A percentile compares a stretch with the other conserved stretches of the same genome.
These are phyloP conservation scores for Orgyia antiqua DNA, from an alignment of 2,888 invertebrate species.

Conservation along the genomic window DNA sequence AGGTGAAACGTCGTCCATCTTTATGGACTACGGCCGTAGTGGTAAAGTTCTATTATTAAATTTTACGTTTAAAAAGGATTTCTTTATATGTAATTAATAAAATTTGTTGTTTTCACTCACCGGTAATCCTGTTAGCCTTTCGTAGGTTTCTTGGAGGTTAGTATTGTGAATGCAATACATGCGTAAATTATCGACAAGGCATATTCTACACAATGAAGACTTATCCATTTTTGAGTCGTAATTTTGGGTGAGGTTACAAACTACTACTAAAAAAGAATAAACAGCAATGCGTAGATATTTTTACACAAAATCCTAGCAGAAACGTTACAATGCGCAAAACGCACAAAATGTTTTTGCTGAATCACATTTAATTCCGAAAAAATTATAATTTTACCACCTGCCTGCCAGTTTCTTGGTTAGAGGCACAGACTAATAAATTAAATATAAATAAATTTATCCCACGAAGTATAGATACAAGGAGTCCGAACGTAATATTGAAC, in stretches of 20 bases:
- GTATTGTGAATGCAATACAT: constrained; percentile 30
- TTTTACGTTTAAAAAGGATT: too few relatives aligned
- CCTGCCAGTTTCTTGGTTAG: too few relatives aligned
- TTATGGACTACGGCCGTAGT: too few relatives aligned
- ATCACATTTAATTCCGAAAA: neutral
- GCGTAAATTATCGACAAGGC: constrained; percentile 31
- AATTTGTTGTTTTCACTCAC: too few relatives aligned
- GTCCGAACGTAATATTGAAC: too few relatives aligned
- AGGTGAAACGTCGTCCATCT: too few relatives aligned
- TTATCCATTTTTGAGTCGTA: neutral
- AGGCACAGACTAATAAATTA: too few relatives aligned
- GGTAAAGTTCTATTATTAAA: too few relatives aligned
- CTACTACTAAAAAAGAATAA: neutral
- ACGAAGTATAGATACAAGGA: too few relatives aligned
- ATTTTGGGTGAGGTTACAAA: neutral
- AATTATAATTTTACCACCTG: neutral
- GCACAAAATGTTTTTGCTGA: neutral
- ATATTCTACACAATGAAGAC: constrained; percentile 30
- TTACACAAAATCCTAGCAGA: neutral
- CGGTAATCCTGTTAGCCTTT: constrained; percentile 33
- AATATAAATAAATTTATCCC: too few relatives aligned
- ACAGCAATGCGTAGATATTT: too few relatives aligned
- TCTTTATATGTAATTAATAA: too few relatives aligned
- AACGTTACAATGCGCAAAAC: neutral
- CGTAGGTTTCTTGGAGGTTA: constrained; percentile 37